Evolutionary conservation across 2,113 vertebrate genomes (phyloP), one percentile per base, ranked within the genome.

Genomic region (Pygoscelis antarcticus): DNA sequence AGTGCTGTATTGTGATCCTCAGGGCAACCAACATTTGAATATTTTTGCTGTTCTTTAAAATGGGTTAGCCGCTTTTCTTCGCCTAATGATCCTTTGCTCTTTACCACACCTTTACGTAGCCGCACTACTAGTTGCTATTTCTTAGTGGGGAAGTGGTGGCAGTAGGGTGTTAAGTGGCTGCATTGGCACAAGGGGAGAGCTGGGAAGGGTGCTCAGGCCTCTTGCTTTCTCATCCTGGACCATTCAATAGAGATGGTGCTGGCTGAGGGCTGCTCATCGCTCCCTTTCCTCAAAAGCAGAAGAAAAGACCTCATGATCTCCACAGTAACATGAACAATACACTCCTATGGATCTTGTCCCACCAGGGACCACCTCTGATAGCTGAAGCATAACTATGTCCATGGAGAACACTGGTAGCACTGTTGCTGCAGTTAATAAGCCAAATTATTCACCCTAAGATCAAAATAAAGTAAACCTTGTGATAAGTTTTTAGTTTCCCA

Each of bases 401-500:
- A 3, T 19, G 16, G 57, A 81, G 79, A 76, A 49, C 58, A 60
- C 69, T 19, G 32, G 62, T 29, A 46, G 7, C 11, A 0, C 36
- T 80, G 4, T 83, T 17, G 26, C 58, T 66, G 25, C 15, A 4
- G 69, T 92, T 91, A 62, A 55, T 70, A 87, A 95, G 69, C 81
- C 54, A 91, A 91, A 84, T 95, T 95, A 87, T 86, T 92, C 23
- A 46, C 71, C 44, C 18, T 47, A 61, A 78, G 65, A 83, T 95
- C n/a, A 87, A 92, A 75, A 47, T 54, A 46, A 90, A 93, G 55
- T 94, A 94, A 97, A 96, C 46, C 79, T 93, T 84, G 23, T 95
- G 94, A 93, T 96, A 95, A 96, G 36, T 83, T 95, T 97, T 97
- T 93, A 54, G 81, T 91, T 96, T 94, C 54, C 58, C 62, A 30